Evolutionary conservation across 2,797 vertebrate species (phyloP).

Genomic region (Pipistrellus pipistrellus): DNA sequence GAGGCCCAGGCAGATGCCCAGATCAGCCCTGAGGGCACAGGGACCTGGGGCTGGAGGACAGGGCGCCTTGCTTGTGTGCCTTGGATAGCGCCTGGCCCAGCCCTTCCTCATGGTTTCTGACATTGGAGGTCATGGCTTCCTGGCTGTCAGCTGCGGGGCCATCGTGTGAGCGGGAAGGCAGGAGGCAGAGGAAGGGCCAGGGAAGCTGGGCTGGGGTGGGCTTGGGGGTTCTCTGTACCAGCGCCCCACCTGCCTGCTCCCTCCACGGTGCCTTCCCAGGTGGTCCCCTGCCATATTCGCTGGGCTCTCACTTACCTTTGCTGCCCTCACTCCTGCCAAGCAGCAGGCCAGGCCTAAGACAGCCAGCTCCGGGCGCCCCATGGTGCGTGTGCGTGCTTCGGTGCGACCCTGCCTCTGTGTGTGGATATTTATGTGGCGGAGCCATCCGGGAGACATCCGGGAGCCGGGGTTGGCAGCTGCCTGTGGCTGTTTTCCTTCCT

Average conservation of each 20-base stretch:
- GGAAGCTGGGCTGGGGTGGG: neutral
- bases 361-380: constrained; percentile 84
- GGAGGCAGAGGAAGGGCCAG: rapidly evolving
- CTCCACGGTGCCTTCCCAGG: neutral
- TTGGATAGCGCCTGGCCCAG: no score
- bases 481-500: neutral
- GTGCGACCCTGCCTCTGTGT: neutral
- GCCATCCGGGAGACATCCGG: no score
- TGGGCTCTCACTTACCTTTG: constrained; percentile 85
- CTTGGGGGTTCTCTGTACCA: neutral
- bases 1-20: no score
- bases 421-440: constrained; percentile 48
- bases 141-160: neutral
- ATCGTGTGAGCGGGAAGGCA: rapidly evolving
- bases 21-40: neutral
- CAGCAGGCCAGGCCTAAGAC: constrained; percentile 82
- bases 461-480: neutral
- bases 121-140: neutral
- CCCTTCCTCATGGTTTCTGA: no score
- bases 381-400: constrained; percentile 58
- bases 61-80: no score
- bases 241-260: neutral
- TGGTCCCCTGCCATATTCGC: neutral
- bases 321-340: constrained; percentile 80
- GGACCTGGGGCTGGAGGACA: neutral